phyloP scores from a whole-genome alignment of 1,140 invertebrate species.

The Brachionus rotundiformis region DNA sequence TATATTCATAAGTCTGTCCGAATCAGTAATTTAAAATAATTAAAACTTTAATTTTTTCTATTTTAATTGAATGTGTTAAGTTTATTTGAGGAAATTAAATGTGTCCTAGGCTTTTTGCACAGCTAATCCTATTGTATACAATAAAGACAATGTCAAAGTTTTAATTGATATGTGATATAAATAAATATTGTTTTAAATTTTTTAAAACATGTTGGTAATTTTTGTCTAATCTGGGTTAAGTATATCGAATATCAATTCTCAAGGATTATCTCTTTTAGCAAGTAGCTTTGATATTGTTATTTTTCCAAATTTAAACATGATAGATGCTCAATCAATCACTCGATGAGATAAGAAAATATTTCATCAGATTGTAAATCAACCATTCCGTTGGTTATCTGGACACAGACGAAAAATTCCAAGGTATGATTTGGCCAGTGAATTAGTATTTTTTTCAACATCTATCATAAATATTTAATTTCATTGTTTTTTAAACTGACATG shows the following conservation, averaged over 20 bases:
- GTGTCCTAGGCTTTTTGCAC: neutral
- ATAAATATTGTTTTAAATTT: conserved; percentile 7
- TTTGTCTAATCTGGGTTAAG: neutral
- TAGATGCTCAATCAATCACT: neutral
- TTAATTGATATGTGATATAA: conserved; percentile 16
- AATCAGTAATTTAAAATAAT: neutral
- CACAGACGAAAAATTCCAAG: too few species aligned
- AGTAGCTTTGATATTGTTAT: neutral
- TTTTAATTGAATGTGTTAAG: neutral
- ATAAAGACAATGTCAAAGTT: neutral
- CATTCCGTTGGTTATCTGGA: neutral
- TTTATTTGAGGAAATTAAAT: neutral
- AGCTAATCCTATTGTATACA: neutral
- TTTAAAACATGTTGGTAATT: neutral
- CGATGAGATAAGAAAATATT: neutral
- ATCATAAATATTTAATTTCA: neutral
- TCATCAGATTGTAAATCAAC: neutral
- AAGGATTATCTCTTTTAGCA: conserved; percentile 1
- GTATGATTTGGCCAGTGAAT: neutral
- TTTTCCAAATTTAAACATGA: neutral
- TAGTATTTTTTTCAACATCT: neutral
- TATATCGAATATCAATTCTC: neutral
- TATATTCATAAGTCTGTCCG: neutral
- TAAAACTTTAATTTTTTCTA: neutral
- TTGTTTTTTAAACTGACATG: conserved; percentile 4